Base-by-base conservation (phyloP, 2,113 vertebrate species). In the Murina feae region DNA sequence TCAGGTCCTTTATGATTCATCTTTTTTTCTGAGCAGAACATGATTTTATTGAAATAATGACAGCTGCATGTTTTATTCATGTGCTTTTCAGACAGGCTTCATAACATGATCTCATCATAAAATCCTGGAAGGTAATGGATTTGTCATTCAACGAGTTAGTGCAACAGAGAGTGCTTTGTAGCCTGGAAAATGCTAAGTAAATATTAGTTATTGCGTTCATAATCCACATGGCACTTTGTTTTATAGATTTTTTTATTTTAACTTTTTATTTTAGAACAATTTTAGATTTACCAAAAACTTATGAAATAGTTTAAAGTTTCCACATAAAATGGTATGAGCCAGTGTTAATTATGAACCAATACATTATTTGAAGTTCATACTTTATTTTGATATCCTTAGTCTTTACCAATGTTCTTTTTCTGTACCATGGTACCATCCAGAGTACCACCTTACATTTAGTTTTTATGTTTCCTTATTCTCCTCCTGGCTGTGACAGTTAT, bases 11-110 rank as follows among this genome's bases (percentile, higher is more conserved):
- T 81, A 93, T 92, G 89, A 94, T 82, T 94, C 81, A n/a, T 79
- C 55, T 94, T 76, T 66, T 82, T 79, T 13, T 53, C 74, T 94
- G 72, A 79, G 85, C 25, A 69, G 85, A 95, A 86, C 88, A 95
- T 93, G 86, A 95, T 96, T 96, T 97, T 96, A 93, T 92, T 96
- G 96, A 97, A 97, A 95, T 95, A 93, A 96, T 97, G 96, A 95
- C 94, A 96, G 96, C 93, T 96, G 82, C 85, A 96, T 97, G 94
- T 97, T 97, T 97, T 96, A 97, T 97, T 97, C 97, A 97, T 97
- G 96, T 92, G 90, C 86, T 95, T 97, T 96, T 95, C 65, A 95
- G 95, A 90, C 90, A 96, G 94, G 94, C 92, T 96, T 96, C 85
- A 86, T 96, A 93, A 93, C 90, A 95, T 96, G 96, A 96, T 97